Evolutionary conservation across 2,888 invertebrate species (phyloP).

Genomic region (Athetis lepigone): DNA sequence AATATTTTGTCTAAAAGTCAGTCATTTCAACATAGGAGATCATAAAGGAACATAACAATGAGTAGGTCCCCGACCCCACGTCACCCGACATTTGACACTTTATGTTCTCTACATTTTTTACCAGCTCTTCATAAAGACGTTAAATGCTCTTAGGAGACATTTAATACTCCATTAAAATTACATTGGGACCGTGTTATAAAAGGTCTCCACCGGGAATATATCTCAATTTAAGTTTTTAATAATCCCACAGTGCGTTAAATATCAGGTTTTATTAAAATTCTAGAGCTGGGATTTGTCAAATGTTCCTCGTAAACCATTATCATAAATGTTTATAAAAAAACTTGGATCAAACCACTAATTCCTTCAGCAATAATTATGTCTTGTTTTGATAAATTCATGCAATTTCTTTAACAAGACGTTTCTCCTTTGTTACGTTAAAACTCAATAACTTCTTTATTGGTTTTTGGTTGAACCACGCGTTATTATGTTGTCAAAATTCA

Average conservation of each 20-base stretch:
- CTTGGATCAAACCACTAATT: too few relatives aligned
- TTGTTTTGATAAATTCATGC: constrained; percentile 1
- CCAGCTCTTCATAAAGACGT: constrained; percentile 71
- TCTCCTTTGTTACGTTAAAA: constrained; percentile 32
- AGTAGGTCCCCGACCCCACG: constrained; percentile 41
- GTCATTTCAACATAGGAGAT: constrained; percentile 11
- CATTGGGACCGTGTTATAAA: constrained; percentile 65
- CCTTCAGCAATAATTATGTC: too few relatives aligned
- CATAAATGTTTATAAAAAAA: not conserved
- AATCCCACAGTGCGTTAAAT: constrained; percentile 23
- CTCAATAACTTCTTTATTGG: constrained; percentile 64
- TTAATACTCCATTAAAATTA: constrained; percentile 76
- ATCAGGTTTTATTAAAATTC: constrained; percentile 27
- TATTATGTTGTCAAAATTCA: constrained; percentile 72
- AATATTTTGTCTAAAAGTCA: too few relatives aligned
- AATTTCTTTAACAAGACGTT: constrained; percentile 26
- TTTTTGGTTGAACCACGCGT: constrained; percentile 65
- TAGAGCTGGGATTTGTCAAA: constrained; percentile 12
- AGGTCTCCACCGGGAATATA: constrained; percentile 64
- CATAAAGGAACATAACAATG: constrained; percentile 39
- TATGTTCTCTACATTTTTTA: constrained; percentile 68
- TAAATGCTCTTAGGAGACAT: constrained; percentile 76
- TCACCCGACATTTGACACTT: constrained; percentile 74
- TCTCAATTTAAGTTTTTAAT: constrained; percentile 58
- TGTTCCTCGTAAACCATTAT: not conserved